Evolutionary conservation across 2,888 invertebrate species (phyloP), one percentile per base, ranked within the genome.

Genomic region (Drosophila kanekoi): DNA sequence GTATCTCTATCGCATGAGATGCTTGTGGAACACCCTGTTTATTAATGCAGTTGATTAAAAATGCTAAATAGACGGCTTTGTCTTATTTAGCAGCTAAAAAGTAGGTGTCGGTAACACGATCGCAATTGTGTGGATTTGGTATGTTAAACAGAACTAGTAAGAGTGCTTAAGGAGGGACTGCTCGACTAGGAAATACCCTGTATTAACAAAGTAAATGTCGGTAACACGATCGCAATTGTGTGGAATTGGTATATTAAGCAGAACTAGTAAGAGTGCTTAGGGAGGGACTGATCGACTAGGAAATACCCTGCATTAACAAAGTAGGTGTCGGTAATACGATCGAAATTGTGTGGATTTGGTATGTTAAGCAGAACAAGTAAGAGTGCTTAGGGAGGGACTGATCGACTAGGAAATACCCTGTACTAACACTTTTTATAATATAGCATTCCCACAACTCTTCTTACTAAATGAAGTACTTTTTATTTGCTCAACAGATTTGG

Each of bases 61-160:
- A 51, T 37, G 23, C 49, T 37, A 3, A 37, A 51, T 37, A 37
- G 32, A 35, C 66, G 62, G 40, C 49, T 63, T 68, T 51, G 67
- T 48, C 59, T 23, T 43, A 32, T 49, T 47, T 48, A 63, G 59
- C 53, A 72, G 57, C 13, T 52, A 28, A 37, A 40, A 47, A 61
- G 77, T 71, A 69, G 81, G 70, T 71, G 73, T 79, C 53, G 60
- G 68, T 70, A 79, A 54, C 66, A 61, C 59, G 58, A 53, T 52
- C 51, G 47, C 60, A 65, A 67, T 51, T 43, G 58, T 45, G 57
- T 48, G 51, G 18, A 53, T 65, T 60, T 63, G 18, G 48, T 56
- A 67, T 80, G 51, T 67, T 62, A 44, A 68, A 37, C 44, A 16
- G 47, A 33, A 62, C 20, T 37, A 56, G 66, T 67, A 13, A 28